Evolutionary conservation across 1,140 invertebrate species (phyloP), one percentile per base, ranked within the genome.

Genomic region (Drosophila nigrodunni): DNA sequence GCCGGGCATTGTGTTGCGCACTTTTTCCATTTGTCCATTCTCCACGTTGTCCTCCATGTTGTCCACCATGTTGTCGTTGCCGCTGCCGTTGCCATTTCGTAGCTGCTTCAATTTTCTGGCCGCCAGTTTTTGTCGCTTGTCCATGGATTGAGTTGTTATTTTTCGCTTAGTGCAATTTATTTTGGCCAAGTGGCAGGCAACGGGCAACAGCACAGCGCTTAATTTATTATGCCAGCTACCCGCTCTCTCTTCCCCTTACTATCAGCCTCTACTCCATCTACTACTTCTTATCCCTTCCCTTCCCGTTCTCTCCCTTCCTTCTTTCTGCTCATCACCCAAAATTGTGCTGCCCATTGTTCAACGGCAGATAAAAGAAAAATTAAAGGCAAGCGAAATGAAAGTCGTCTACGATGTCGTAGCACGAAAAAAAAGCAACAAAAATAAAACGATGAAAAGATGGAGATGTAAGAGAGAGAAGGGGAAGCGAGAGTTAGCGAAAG

Each of bases 351-450:
- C 86, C 86, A 89, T 88, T 88, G 85, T 88, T 90, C 85, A 89
- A 85, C 85, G 85, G 86, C 85, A 88, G 86, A 88, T 89, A 88
- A 88, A 89, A 88, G 85, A 88, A 88, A 88, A 88, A 88, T 88
- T 88, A 88, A 88, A 88, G 80, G 81, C 80, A 89, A 88, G 82
- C 82, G 49, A 82, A 82, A 87, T 87, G 82, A 79, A 87, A 82
- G 66, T 74, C 76, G 66, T 49, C 58, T 54, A 39, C 54, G 54
- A 46, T 18, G 61, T 59, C 64, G 49, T 37, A 15, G 30, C 35
- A 9, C n/a, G 34, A 60, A 18, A 52, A 62, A 41, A 15, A 39
- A 64, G 10, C 15, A 35, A 11, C 37, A 35, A 58, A 13, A 41
- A 43, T 34, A 46, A 30, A 41, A 30, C 25, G 25, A 30, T 25